Evolutionary conservation across 2,888 invertebrate genomes (phyloP).

Genomic region (Camponotus fellah): DNA sequence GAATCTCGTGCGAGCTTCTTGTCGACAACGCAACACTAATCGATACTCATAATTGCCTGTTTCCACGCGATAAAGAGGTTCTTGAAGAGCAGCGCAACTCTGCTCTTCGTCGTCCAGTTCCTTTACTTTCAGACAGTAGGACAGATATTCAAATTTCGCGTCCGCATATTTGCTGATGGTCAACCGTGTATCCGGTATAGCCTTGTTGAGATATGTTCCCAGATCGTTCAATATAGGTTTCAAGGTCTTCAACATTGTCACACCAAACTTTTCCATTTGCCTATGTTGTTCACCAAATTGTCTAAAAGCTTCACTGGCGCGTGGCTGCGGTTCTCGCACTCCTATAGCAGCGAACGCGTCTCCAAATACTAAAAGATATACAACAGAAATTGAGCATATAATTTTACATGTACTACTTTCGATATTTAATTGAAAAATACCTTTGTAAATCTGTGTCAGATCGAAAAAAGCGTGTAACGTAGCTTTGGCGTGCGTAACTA

Average conservation of each 20-base stretch:
- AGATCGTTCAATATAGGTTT: conserved; percentile 98
- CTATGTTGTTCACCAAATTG: conserved; percentile 98
- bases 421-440: conserved; percentile 74
- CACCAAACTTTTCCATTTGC: conserved; percentile 95
- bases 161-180: conserved; percentile 99
- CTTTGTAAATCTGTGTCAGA: conserved; percentile 94
- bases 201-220: conserved; percentile 98
- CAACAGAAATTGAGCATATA: neutral
- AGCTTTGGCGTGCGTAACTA: conserved; percentile 96
- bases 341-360: conserved; percentile 98
- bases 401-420: conserved; percentile 5
- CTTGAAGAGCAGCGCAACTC: conserved; percentile 96
- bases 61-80: conserved; percentile 98
- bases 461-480: conserved; percentile 95
- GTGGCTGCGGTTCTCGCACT: conserved; percentile 97
- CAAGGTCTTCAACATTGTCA: conserved; percentile 95
- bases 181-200: conserved; percentile 98
- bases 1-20: conserved; percentile 95
- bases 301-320: conserved; percentile 98
- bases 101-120: conserved; percentile 99
- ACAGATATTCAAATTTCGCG: conserved; percentile 99
- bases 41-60: conserved; percentile 99
- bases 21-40: conserved; percentile 97
- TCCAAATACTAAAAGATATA: conserved; percentile 90
- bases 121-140: conserved; percentile 99